Conservation (phyloP, 2,797 vertebrate species). For the Melanogrammus aeglefinus region DNA sequence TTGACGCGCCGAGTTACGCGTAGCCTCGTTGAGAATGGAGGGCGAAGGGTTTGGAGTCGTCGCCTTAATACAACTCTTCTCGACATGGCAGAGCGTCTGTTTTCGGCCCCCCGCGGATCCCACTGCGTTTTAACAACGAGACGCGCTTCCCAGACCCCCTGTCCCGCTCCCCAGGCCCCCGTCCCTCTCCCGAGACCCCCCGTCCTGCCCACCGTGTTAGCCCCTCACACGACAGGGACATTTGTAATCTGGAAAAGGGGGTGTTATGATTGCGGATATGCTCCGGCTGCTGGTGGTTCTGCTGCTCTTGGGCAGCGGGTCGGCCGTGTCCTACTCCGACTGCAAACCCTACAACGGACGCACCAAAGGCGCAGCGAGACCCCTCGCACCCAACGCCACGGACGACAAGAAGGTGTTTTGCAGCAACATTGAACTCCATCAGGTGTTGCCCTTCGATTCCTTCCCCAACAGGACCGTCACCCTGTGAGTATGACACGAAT, state of each 20-base stretch:
- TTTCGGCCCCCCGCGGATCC: too few species aligned
- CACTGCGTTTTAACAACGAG: too few species aligned
- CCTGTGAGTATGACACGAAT: slow-evolving; percentile 84
- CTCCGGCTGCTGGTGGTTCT: slow-evolving; percentile 51
- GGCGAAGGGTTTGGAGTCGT: too few species aligned
- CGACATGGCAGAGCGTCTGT: too few species aligned
- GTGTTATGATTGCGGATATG: slow-evolving; percentile 60
- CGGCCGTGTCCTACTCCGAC: slow-evolving; percentile 52
- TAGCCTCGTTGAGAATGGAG: too few species aligned
- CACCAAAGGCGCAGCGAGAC: slow-evolving; percentile 62
- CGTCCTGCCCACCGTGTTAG: slow-evolving; percentile 16
- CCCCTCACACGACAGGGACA: slow-evolving; percentile 36
- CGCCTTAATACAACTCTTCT: too few species aligned
- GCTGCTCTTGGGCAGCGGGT: slow-evolving; percentile 53
- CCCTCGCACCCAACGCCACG: slow-evolving; percentile 38
- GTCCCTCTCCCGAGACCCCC: not conserved
- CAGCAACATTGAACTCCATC: slow-evolving; percentile 87
- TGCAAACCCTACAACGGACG: slow-evolving; percentile 84
- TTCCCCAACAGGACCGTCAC: slow-evolving; percentile 89
- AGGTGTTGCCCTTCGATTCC: slow-evolving; percentile 78
- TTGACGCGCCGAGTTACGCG: too few species aligned
- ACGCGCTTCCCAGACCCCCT: too few species aligned
- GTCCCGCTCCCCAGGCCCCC: too few species aligned
- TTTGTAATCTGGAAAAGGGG: slow-evolving; percentile 25
- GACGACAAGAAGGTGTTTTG: slow-evolving; percentile 82